phyloP scores from a whole-genome alignment of 2,113 vertebrate genomes.

The Argyrosomus japonicus region DNA sequence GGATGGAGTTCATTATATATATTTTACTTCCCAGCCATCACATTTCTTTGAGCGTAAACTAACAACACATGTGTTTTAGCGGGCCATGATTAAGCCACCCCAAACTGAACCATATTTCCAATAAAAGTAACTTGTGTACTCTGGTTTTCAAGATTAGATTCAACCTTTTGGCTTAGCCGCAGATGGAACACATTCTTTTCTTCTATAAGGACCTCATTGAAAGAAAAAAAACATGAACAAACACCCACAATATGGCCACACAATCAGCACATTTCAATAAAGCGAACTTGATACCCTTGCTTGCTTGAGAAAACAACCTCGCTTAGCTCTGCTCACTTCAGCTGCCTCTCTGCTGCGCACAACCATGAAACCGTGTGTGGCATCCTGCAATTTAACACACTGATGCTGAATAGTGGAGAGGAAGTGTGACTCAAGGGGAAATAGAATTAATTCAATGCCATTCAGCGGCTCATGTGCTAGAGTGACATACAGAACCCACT shows the following conservation, averaged over 20 bases:
- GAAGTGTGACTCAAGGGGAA: slow-evolving; percentile 73
- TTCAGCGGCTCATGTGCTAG: slow-evolving; percentile 61
- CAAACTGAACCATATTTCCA: slow-evolving; percentile 33
- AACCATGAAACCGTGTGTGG: slow-evolving; percentile 77
- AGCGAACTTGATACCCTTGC: slow-evolving; percentile 66
- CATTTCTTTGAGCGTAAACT: slow-evolving; percentile 53
- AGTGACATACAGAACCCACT: slow-evolving; percentile 67
- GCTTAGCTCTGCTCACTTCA: slow-evolving; percentile 55
- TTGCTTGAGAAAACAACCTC: slow-evolving; percentile 66
- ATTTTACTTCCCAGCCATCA: slow-evolving; percentile 30
- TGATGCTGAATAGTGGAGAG: slow-evolving; percentile 67
- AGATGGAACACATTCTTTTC: slow-evolving; percentile 58
- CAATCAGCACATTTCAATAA: slow-evolving; percentile 61
- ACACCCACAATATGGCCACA: slow-evolving; percentile 47
- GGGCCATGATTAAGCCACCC: slow-evolving; percentile 14
- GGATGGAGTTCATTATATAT: slow-evolving; percentile 30
- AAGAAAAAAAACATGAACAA: slow-evolving; percentile 32
- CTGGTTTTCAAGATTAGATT: slow-evolving; percentile 36
- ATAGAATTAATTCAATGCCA: slow-evolving; percentile 71
- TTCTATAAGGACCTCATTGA: neutral
- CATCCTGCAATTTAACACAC: slow-evolving; percentile 77
- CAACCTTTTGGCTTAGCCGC: slow-evolving; percentile 39
- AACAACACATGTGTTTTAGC: slow-evolving; percentile 54
- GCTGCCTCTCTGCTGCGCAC: slow-evolving; percentile 64
- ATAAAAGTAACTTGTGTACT: slow-evolving; percentile 36